These are phyloP conservation scores for Drosophila prostipennis DNA, from an alignment of 2,888 invertebrate species.

Conservation along the genomic window DNA sequence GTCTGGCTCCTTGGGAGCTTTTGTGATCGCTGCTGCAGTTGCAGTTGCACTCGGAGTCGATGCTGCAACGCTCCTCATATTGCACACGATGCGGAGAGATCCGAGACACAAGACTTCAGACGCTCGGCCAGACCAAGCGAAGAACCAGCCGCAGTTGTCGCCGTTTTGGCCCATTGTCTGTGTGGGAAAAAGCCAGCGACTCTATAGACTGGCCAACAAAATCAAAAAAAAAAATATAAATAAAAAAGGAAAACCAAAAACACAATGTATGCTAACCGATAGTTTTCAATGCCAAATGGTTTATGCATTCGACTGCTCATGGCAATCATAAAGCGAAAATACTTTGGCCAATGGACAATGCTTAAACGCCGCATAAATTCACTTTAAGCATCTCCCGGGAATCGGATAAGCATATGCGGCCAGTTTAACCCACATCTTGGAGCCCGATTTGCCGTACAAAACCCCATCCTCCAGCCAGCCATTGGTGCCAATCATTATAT, in stretches of 20 bases:
- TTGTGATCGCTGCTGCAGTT: conserved; percentile 32
- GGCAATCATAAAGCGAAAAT: conserved; percentile 64
- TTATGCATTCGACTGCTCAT: conserved; percentile 65
- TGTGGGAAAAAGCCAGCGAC: conserved; percentile 72
- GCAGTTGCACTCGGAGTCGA: conserved; percentile 36
- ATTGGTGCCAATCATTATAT: conserved; percentile 76
- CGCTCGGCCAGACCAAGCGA: conserved; percentile 16
- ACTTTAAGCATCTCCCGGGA: conserved; percentile 34
- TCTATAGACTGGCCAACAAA: conserved; percentile 64
- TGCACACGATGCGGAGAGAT: conserved; percentile 36
- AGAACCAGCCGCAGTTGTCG: conserved; percentile 55
- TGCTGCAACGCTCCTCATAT: conserved; percentile 43
- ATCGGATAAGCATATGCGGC: conserved; percentile 72
- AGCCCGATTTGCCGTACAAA: not conserved
- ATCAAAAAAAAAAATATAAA: conserved; percentile 3
- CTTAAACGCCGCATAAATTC: conserved; percentile 76
- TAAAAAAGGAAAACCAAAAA: conserved; percentile 24
- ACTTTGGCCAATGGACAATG: conserved; percentile 58
- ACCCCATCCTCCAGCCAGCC: conserved; percentile 24
- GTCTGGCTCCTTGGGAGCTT: conserved; percentile 65
- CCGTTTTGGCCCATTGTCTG: conserved; percentile 73
- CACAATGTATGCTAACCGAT: conserved; percentile 51
- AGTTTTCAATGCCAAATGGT: conserved; percentile 78
- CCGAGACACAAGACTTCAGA: conserved; percentile 19
- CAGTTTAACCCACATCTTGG: conserved; percentile 65